Conservation (phyloP, 2,797 vertebrate species). For the Bufotes viridis region DNA sequence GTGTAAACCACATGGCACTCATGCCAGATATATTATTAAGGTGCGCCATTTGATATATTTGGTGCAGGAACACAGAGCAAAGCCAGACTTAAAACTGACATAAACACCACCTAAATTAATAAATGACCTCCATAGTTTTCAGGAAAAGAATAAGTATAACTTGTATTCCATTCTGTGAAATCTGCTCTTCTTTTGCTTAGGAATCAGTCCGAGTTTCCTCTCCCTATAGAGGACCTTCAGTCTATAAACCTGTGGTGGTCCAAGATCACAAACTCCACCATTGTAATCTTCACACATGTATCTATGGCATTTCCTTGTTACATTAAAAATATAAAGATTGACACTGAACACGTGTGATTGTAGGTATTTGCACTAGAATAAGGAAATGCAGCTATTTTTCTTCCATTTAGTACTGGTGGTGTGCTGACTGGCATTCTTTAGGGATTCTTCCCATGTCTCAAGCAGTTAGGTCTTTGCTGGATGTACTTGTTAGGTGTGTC, state of each 20-base stretch:
- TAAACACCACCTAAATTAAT: too few relatives aligned
- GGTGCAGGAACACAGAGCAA: too few relatives aligned
- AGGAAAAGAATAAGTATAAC: too few relatives aligned
- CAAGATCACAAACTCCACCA: too few relatives aligned
- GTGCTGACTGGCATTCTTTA: neutral
- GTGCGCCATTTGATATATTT: too few relatives aligned
- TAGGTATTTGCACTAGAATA: neutral
- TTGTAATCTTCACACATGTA: neutral
- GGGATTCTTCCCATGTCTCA: slow-evolving; percentile 36
- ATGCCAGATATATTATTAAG: too few relatives aligned
- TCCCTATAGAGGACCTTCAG: neutral
- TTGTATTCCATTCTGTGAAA: too few relatives aligned
- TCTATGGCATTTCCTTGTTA: neutral
- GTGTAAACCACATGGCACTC: too few relatives aligned
- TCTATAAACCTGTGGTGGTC: neutral
- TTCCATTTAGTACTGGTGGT: neutral
- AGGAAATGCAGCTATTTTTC: slow-evolving; percentile 18
- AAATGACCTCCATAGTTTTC: too few relatives aligned
- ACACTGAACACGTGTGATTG: neutral
- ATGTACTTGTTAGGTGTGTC: slow-evolving; percentile 59
- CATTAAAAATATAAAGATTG: neutral
- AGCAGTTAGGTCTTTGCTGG: slow-evolving; percentile 30
- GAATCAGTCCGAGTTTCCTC: neutral
- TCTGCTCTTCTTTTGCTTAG: too few relatives aligned
- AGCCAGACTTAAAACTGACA: too few relatives aligned